Percentiles rank a stretch among this genome's conserved stretches.
These are phyloP conservation scores for Leptinotarsa haldemani DNA, from an alignment of 2,888 invertebrate genomes.

Conservation along the genomic window DNA sequence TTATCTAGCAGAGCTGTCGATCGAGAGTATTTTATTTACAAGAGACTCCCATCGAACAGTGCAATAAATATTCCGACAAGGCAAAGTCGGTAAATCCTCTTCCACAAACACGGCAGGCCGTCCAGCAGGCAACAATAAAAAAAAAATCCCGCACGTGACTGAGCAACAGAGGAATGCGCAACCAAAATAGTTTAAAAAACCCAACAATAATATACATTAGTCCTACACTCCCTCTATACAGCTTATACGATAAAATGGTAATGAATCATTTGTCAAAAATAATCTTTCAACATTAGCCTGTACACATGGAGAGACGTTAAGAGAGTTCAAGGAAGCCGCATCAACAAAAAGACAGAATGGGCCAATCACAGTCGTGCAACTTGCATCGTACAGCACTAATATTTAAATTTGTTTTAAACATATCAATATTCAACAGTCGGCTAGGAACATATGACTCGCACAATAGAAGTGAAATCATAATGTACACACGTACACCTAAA, in stretches of 20 bases:
- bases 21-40: conserved; percentile 14
- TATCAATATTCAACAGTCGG: conserved; percentile 61
- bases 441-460: conserved; percentile 64
- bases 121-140: conserved; percentile 2
- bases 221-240: conserved; percentile 64
- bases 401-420: conserved; percentile 51
- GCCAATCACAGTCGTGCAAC: conserved; percentile 64
- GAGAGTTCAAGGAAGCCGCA: conserved; percentile 49
- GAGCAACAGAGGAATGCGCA: conserved; percentile 60
- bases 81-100: too few relatives aligned
- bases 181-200: conserved; percentile 49
- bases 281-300: conserved; percentile 64
- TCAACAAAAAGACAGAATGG: conserved; percentile 52
- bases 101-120: conserved; percentile 15
- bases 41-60: not conserved
- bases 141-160: conserved; percentile 38
- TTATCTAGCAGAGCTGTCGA: not conserved
- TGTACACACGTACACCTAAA: conserved; percentile 59
- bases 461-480: conserved; percentile 55
- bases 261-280: conserved; percentile 65
- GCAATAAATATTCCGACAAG: not conserved
- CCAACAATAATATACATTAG: conserved; percentile 65
- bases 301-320: conserved; percentile 60
- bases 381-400: conserved; percentile 58
- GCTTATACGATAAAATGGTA: conserved; percentile 64